phyloP scores from a whole-genome alignment of 2,888 invertebrate species.

The Panopea generosa region DNA sequence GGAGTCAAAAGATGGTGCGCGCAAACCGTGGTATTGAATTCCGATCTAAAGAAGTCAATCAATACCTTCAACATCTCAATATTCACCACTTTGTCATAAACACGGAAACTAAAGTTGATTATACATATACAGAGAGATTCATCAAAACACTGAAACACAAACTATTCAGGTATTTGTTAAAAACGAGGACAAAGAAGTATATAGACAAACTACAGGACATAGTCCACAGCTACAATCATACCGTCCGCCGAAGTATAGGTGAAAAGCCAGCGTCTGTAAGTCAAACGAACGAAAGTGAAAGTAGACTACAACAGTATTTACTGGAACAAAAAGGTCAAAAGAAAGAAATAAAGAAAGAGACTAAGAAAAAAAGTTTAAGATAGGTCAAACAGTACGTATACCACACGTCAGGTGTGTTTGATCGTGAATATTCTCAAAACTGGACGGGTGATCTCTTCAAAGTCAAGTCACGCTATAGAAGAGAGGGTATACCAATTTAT shows the following conservation, averaged over 20 bases:
- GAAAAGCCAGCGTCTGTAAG: neutral
- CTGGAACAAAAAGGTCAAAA: neutral
- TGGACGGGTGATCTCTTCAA: constrained; percentile 56
- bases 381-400: constrained; percentile 34
- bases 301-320: constrained; percentile 15
- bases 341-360: neutral
- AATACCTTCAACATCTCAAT: constrained; percentile 12
- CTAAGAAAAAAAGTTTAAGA: constrained; percentile 17
- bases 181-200: constrained; percentile 1
- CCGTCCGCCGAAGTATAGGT: constrained; percentile 8
- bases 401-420: constrained; percentile 42
- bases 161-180: constrained; percentile 15
- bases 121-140: constrained; percentile 21
- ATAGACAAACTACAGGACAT: constrained; percentile 5
- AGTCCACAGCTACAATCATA: constrained; percentile 17
- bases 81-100: constrained; percentile 30
- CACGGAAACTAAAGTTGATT: constrained; percentile 38
- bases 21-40: constrained; percentile 34
- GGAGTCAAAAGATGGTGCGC: constrained; percentile 40
- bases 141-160: constrained; percentile 35
- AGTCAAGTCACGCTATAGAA: constrained; percentile 23
- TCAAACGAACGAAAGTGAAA: constrained; percentile 7
- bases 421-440: constrained; percentile 55
- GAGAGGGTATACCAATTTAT: constrained; percentile 46
- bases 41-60: constrained; percentile 18